Conservation (phyloP, 1,140 invertebrate genomes). For the Atta texana region DNA sequence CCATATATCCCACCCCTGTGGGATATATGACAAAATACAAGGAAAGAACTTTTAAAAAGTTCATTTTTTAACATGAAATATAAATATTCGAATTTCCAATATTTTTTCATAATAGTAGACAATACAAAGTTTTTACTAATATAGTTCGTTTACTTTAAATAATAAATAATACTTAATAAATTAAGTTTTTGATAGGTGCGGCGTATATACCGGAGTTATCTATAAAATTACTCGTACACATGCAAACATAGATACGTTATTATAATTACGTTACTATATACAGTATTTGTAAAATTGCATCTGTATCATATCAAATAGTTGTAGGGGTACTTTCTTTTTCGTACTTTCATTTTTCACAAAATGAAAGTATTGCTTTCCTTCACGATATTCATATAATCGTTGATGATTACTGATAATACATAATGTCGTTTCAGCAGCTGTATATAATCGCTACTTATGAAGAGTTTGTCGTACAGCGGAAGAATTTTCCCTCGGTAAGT, state of each 20-base stretch:
- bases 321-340: no score
- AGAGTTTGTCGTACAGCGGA: conserved; percentile 42
- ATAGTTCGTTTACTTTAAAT: no score
- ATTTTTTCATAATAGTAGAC: no score
- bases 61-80: no score
- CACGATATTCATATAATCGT: conserved; percentile 28
- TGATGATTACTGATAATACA: conserved; percentile 59
- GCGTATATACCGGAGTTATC: no score
- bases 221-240: neutral
- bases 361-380: neutral
- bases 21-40: no score
- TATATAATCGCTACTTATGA: conserved; percentile 6
- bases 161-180: no score
- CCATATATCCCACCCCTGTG: no score
- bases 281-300: neutral
- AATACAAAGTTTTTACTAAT: no score
- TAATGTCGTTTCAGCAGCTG: conserved; percentile 13
- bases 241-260: neutral
- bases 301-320: neutral
- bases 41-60: no score
- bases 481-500: conserved; percentile 64
- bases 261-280: neutral
- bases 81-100: no score
- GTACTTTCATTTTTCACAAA: neutral
- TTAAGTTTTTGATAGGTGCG: no score